Conservation (phyloP, 2,113 vertebrate genomes). For the Alethe castanea region DNA sequence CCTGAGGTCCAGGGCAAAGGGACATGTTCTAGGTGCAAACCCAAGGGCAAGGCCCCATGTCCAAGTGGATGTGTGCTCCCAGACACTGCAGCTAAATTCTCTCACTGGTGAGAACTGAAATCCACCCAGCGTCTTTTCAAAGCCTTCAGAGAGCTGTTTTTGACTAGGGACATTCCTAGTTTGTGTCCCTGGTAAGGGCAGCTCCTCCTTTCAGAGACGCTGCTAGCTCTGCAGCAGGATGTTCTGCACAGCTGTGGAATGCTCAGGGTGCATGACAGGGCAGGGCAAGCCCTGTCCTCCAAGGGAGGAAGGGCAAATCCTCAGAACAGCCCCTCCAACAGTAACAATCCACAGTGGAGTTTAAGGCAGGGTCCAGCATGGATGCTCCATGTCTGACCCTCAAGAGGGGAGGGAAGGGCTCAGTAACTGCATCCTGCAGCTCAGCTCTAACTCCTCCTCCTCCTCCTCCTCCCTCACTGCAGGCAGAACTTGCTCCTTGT, state of each 20-base stretch:
- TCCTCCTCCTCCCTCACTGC: not conserved
- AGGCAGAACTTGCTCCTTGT: not conserved
- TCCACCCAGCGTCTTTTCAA: not conserved
- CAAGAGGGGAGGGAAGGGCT: not conserved
- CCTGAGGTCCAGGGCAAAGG: not conserved
- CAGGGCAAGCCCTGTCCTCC: not conserved
- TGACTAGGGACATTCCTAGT: not conserved
- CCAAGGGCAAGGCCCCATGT: not conserved
- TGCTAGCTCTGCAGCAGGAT: not conserved
- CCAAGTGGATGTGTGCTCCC: not conserved
- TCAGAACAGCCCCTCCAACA: not conserved
- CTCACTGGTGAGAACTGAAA: not conserved
- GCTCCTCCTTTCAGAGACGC: not conserved
- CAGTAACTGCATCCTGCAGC: not conserved
- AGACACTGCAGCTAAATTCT: not conserved
- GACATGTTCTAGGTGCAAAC: accelerated
- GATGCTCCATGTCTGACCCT: not conserved
- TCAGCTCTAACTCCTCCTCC: not conserved
- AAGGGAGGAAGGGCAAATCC: not conserved
- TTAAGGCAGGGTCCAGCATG: not conserved
- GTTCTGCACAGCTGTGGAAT: not conserved
- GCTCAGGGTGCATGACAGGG: not conserved
- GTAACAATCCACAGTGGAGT: not conserved
- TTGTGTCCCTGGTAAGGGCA: not conserved
- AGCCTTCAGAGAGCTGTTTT: not conserved